A percentile compares a stretch with the other conserved stretches of the same genome.
These are phyloP conservation scores for Babyrousa celebensis DNA, from an alignment of 2,797 vertebrate species.

Conservation along the genomic window DNA sequence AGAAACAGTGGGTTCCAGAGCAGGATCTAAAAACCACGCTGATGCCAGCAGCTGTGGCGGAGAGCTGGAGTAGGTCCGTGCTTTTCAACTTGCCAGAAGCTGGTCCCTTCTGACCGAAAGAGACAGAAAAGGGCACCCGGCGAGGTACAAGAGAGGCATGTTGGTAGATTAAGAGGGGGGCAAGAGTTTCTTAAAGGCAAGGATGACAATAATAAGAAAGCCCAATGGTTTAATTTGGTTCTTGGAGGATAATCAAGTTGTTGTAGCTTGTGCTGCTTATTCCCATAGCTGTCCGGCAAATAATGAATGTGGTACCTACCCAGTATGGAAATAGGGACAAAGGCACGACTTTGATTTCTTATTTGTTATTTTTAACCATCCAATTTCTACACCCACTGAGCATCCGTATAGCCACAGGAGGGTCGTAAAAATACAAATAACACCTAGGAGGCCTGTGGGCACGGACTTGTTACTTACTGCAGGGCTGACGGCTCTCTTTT, in stretches of 20 bases:
- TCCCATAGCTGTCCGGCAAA: conserved; percentile 86
- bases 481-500: conserved; percentile 78
- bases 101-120: conserved; percentile 3
- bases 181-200: conserved; percentile 78
- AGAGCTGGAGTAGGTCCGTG: neutral
- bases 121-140: neutral
- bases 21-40: conserved; percentile 4
- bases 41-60: neutral
- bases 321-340: conserved; percentile 86
- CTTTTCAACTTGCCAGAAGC: neutral
- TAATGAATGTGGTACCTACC: conserved; percentile 87
- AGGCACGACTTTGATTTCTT: conserved; percentile 88
- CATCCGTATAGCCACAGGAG: conserved; percentile 87
- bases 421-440: conserved; percentile 88
- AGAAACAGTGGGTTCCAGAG: conserved; percentile 14
- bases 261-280: conserved; percentile 79
- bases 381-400: conserved; percentile 86
- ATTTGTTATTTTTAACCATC: conserved; percentile 90
- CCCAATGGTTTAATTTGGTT: conserved; percentile 88
- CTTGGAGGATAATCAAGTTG: conserved; percentile 88
- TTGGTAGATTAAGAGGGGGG: conserved; percentile 70
- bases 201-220: conserved; percentile 74
- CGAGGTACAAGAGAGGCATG: neutral
- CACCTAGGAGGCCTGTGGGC: conserved; percentile 74
- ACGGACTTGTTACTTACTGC: conserved; percentile 80